Evolutionary conservation across 1,140 invertebrate species (phyloP).

Genomic region (Drosophila saltans): DNA sequence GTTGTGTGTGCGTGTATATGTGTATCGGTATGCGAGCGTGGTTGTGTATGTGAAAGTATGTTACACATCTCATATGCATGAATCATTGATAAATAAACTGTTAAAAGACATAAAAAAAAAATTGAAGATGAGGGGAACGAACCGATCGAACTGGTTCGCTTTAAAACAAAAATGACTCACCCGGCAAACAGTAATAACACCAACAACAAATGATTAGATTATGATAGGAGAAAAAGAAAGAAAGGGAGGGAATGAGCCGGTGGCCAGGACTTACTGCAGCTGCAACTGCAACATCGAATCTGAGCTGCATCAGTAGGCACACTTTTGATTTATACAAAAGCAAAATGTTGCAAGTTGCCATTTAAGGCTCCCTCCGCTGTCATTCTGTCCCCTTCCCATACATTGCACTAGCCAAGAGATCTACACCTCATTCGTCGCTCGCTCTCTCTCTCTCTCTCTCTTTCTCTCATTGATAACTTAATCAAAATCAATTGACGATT

Average conservation of each 20-base stretch:
- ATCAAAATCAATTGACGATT: constrained; percentile 50
- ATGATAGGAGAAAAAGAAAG: not conserved
- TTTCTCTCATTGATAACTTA: constrained; percentile 60
- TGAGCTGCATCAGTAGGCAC: constrained; percentile 27
- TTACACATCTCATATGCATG: constrained; percentile 70
- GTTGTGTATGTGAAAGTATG: constrained; percentile 34
- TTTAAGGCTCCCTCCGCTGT: constrained; percentile 15
- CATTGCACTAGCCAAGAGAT: not conserved
- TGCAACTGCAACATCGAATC: constrained; percentile 37
- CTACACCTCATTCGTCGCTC: constrained; percentile 17
- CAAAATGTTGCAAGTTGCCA: constrained; percentile 34
- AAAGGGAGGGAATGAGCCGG: not conserved
- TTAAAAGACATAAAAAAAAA: constrained; percentile 17
- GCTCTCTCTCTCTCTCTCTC: constrained; percentile 23
- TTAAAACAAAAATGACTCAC: constrained; percentile 60
- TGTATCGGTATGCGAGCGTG: constrained; percentile 28
- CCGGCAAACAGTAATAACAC: constrained; percentile 24
- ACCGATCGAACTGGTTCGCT: constrained; percentile 60
- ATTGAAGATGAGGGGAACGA: constrained; percentile 24
- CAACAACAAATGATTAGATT: constrained; percentile 20
- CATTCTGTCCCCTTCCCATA: constrained; percentile 12
- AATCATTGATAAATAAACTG: constrained; percentile 79
- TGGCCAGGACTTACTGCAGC: constrained; percentile 14
- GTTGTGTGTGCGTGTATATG: constrained; percentile 8
- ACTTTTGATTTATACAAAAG: constrained; percentile 17